Percentiles rank a stretch among this genome's conserved stretches.
Conservation (phyloP, 2,797 vertebrate species). For the Taenioides sp. region DNA sequence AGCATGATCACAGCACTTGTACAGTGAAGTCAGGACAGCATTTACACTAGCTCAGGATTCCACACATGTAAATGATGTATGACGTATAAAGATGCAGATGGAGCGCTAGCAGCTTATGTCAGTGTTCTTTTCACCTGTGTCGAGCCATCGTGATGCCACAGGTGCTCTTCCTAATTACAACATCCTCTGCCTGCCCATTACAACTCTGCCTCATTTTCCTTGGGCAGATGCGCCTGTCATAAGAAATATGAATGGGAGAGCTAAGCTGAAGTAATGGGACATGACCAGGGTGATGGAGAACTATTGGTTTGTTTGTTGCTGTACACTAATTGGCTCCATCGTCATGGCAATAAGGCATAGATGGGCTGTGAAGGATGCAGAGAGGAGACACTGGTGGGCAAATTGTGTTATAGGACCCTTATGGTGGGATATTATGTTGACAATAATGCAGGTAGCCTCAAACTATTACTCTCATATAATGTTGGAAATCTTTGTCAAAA, state of each 20-base stretch:
- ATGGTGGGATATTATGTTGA: conserved; percentile 22
- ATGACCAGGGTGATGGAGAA: conserved; percentile 66
- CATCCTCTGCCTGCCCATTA: conserved; percentile 57
- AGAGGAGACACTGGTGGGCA: conserved; percentile 37
- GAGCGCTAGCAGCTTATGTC: conserved; percentile 5
- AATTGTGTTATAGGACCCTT: conserved; percentile 14
- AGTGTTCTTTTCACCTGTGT: conserved; percentile 65
- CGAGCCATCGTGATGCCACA: conserved; percentile 60
- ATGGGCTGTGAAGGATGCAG: conserved; percentile 26
- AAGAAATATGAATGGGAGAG: conserved; percentile 67
- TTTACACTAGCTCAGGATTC: conserved; percentile 24
- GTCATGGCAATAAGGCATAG: conserved; percentile 42
- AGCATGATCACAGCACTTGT: conserved; percentile 16
- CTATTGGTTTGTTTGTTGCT: conserved; percentile 63
- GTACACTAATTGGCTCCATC: conserved; percentile 67
- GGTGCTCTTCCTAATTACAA: conserved; percentile 67
- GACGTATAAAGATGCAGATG: conserved; percentile 11
- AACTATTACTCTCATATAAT: conserved; percentile 18
- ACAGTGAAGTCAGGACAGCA: conserved; percentile 28
- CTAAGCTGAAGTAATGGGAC: conserved; percentile 71
- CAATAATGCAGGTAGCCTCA: conserved; percentile 24
- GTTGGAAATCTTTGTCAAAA: too few species aligned
- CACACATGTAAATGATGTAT: conserved; percentile 13
- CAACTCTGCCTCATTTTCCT: conserved; percentile 60
- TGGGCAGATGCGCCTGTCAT: conserved; percentile 73